Evolutionary conservation across 2,797 vertebrate genomes (phyloP), one percentile per base, ranked within the genome.

Genomic region (Setipinna tenuifilis): DNA sequence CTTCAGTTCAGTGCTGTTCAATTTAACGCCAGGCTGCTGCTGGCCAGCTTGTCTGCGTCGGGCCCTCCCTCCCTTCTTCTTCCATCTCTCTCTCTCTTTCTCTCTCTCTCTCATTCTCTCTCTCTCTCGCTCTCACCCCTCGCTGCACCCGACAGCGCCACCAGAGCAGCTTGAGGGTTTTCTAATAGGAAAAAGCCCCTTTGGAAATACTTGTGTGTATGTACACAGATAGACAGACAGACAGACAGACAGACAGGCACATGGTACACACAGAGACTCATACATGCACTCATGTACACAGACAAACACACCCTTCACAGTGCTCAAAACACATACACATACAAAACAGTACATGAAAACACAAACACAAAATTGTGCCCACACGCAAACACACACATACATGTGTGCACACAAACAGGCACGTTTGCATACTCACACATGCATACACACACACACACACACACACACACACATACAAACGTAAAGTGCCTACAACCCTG

Each of bases 391-490:
- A 65, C 61, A 65, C 61, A 25, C 61, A 59, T 21, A 59, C 58
- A 19, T 0, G 21, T 6, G 19, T n/a, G 21, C 19, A 21, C 1
- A 59, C 58, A 59, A 7, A 59, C 11, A 11, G 1, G 21, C 58
- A 59, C 19, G 62, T 58, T 62, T 58, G 62, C 25, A 83, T 31
- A 83, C 58, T 31, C 88, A 91, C 65, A 78, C 68, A 88, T 81
- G 21, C 19, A 21, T 2, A 59, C 19, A 59, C 28, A 78, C 71
- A 41, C 71, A 81, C 78, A 81, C 35, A 48, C 78, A 81, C 35
- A 81, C 46, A 83, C 82, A 83, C 82, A 83, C 25, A 83, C 58
- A 83, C 58, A 58, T 87, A 91, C 65, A 78, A 50, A 88, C 82
- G 83, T 28, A 80, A 35, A 84, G 46, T 84, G 28, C 78, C 17